Conservation (phyloP, 1,140 invertebrate genomes). For the Dryas iulia region DNA sequence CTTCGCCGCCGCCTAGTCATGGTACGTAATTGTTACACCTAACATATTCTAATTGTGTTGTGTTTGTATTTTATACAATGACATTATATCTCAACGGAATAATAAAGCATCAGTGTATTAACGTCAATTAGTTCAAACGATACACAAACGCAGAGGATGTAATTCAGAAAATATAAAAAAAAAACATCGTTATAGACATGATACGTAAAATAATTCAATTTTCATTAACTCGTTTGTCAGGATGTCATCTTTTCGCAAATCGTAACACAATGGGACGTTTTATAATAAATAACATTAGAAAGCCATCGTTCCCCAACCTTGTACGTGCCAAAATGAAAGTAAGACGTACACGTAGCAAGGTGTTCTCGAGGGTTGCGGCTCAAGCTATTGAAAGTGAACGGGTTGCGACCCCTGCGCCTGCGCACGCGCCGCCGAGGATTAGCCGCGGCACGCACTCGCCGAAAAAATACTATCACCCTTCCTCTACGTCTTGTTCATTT, state of each 20-base stretch:
- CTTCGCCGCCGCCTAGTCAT: slow-evolving; percentile 78
- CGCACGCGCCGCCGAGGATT: slow-evolving; percentile 26
- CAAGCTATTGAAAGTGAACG: slow-evolving; percentile 10
- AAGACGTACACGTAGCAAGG: slow-evolving; percentile 5
- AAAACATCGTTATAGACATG: too few species aligned
- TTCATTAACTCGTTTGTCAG: neutral
- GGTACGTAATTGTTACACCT: slow-evolving; percentile 45
- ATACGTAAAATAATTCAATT: neutral
- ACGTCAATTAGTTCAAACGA: neutral
- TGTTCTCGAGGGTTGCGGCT: slow-evolving; percentile 9
- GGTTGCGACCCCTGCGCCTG: slow-evolving; percentile 10
- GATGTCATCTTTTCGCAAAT: neutral
- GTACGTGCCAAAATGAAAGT: neutral
- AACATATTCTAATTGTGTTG: neutral
- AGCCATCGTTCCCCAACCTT: neutral
- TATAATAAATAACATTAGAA: neutral
- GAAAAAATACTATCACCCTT: slow-evolving; percentile 19
- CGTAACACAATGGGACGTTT: neutral
- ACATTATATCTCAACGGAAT: neutral
- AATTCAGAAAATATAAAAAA: too few species aligned
- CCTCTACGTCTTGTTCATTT: neutral
- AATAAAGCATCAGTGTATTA: neutral
- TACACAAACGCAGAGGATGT: too few species aligned
- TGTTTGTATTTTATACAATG: neutral
- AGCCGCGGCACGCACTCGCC: slow-evolving; percentile 5